These are phyloP conservation scores for Noturus placidus DNA, from an alignment of 2,113 vertebrate species.

Conservation along the genomic window DNA sequence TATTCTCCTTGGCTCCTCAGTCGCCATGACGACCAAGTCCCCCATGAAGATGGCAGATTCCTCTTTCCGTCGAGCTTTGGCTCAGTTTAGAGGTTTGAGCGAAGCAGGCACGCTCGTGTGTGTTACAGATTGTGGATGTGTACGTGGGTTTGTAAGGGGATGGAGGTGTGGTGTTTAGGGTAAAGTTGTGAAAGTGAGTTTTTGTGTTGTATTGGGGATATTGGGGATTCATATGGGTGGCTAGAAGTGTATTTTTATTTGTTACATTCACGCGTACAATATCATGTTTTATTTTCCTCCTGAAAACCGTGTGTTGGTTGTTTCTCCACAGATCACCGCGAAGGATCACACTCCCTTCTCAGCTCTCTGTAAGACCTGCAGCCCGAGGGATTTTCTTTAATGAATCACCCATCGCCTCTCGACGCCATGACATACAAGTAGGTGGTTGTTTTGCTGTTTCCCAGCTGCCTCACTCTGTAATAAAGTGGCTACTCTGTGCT, in stretches of 20 bases:
- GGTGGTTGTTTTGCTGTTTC: slow-evolving; percentile 58
- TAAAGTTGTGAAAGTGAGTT: background rate
- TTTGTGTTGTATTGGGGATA: background rate
- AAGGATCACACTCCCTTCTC: slow-evolving; percentile 29
- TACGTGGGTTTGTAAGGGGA: background rate
- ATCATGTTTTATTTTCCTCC: slow-evolving; percentile 2
- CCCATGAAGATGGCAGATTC: slow-evolving; percentile 59
- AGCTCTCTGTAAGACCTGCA: slow-evolving; percentile 52
- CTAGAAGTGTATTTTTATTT: background rate
- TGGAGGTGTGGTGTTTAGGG: background rate
- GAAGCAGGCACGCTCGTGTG: slow-evolving; percentile 55
- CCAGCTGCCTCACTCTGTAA: slow-evolving; percentile 11
- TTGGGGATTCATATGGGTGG: background rate
- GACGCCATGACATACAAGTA: slow-evolving; percentile 78
- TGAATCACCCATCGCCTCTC: slow-evolving; percentile 71
- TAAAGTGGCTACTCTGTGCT: slow-evolving; percentile 50
- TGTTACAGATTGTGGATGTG: background rate
- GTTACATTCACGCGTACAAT: background rate
- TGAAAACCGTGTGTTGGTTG: slow-evolving; percentile 4
- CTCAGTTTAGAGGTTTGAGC: slow-evolving; percentile 58
- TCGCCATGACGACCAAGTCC: slow-evolving; percentile 68
- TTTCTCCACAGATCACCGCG: slow-evolving; percentile 53
- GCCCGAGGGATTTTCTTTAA: slow-evolving; percentile 62
- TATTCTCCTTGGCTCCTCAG: slow-evolving; percentile 60
- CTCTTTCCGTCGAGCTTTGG: slow-evolving; percentile 44